Evolutionary conservation across 1,140 invertebrate genomes (phyloP), one percentile per base, ranked within the genome.

Genomic region (Papilio machaon): DNA sequence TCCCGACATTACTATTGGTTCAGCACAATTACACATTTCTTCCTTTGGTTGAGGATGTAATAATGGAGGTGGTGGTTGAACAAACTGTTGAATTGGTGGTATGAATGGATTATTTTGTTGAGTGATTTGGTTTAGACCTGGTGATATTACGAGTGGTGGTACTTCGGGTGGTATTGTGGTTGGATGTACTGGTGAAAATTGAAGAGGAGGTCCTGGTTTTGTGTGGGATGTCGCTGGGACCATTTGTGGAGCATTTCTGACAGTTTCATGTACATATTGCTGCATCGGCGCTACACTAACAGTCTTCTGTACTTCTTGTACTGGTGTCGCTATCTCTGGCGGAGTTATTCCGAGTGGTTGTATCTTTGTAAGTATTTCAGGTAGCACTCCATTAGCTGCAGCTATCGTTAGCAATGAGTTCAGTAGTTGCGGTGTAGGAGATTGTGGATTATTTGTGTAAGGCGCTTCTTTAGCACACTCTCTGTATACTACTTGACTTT

Each of bases 401-500:
- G 82, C 85, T 30, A 83, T 75, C 13, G 80, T 82, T 79, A 88
- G 46, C 67, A 88, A 67, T 13, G 86, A 83, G 60, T 86, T 86
- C 23, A 86, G 78, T 35, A 86, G 77, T 60, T 87, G 82, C 13
- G 80, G 78, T 17, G 82, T 19, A 23, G 80, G 79, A 15, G 60
- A 47, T 70, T 60, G 75, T 19, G 17, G 54, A 54, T 80, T 35
- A n/a, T 73, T 81, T 74, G 58, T 80, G 52, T 30, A 64, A 76
- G 58, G 73, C 11, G 43, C 60, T 43, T 77, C 67, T 58, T 81
- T 81, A 19, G 73, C 23, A 64, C 15, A 13, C 38, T 79, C 58
- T 79, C 19, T 60, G 58, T 79, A 47, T 15, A 49, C 43, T 23
- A 47, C 38, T 67, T 11, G 77, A 23, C 6, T 47, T 47, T 60